phyloP scores from a whole-genome alignment of 2,797 vertebrate genomes.

The Acanthurus tractus region DNA sequence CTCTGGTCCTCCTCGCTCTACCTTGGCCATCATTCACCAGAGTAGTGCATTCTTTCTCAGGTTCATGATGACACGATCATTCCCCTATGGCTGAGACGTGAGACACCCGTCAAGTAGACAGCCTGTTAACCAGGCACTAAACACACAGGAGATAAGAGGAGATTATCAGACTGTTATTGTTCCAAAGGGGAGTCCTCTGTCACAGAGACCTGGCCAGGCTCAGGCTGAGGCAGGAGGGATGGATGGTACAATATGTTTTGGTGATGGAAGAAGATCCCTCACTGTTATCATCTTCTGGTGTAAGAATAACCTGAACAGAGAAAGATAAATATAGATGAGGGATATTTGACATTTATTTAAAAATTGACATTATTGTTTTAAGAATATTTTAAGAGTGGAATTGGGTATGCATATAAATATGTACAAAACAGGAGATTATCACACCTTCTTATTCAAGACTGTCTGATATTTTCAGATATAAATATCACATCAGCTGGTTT shows the following conservation, averaged over 20 bases:
- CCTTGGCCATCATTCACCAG: neutral
- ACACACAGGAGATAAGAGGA: slow-evolving; percentile 79
- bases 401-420: slow-evolving; percentile 5
- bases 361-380: slow-evolving; percentile 27
- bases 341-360: slow-evolving; percentile 36
- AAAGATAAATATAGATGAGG: slow-evolving; percentile 29
- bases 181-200: slow-evolving; percentile 78
- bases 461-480: neutral
- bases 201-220: slow-evolving; percentile 71
- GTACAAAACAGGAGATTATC: slow-evolving; percentile 5
- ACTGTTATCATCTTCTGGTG: slow-evolving; percentile 36
- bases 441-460: neutral
- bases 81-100: slow-evolving; percentile 36
- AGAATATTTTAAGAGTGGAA: neutral
- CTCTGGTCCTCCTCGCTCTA: neutral
- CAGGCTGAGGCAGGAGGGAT: slow-evolving; percentile 47
- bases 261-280: slow-evolving; percentile 43
- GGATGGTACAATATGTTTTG: slow-evolving; percentile 38
- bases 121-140: slow-evolving; percentile 78
- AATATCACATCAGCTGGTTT: neutral
- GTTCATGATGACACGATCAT: slow-evolving; percentile 51
- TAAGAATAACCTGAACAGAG: slow-evolving; percentile 28
- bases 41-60: slow-evolving; percentile 20
- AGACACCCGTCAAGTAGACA: slow-evolving; percentile 72
- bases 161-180: slow-evolving; percentile 80